Percentiles rank a stretch among this genome's conserved stretches.
phyloP scores from a whole-genome alignment of 1,140 invertebrate genomes.

The Panagrolaimus sp. region DNA sequence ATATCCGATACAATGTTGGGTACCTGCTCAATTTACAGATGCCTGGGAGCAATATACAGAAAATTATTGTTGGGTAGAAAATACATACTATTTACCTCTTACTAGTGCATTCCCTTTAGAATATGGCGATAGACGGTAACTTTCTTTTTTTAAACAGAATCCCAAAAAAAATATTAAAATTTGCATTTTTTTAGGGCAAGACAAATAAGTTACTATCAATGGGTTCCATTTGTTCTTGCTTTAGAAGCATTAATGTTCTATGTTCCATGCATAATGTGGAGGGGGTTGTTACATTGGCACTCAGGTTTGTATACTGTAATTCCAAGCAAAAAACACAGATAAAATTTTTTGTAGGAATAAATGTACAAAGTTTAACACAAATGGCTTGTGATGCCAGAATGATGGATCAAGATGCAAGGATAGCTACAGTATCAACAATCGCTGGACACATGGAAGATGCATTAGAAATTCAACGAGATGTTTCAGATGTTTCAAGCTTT shows the following conservation, averaged over 20 bases:
- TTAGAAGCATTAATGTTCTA: slow-evolving; percentile 65
- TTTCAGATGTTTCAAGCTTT: slow-evolving; percentile 32
- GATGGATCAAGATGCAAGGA: slow-evolving; percentile 58
- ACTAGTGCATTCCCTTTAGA: slow-evolving; percentile 59
- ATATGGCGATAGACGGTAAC: slow-evolving; percentile 56
- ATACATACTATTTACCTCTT: slow-evolving; percentile 58
- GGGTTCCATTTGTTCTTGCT: slow-evolving; percentile 62
- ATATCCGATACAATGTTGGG: slow-evolving; percentile 59
- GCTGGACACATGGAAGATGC: slow-evolving; percentile 60
- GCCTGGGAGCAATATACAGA: slow-evolving; percentile 59
- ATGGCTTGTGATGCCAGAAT: slow-evolving; percentile 59
- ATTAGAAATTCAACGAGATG: slow-evolving; percentile 57
- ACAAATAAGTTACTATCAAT: slow-evolving; percentile 62
- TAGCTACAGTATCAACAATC: slow-evolving; percentile 58
- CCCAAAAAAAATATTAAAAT: slow-evolving; percentile 11
- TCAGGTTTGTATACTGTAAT: slow-evolving; percentile 45
- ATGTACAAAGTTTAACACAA: slow-evolving; percentile 58
- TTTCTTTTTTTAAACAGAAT: neutral
- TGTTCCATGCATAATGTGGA: slow-evolving; percentile 63
- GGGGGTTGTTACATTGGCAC: slow-evolving; percentile 60
- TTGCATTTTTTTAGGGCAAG: slow-evolving; percentile 45
- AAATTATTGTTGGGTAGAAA: slow-evolving; percentile 60
- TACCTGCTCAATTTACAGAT: slow-evolving; percentile 60
- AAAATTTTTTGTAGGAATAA: slow-evolving; percentile 50
- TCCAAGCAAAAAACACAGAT: neutral